Conservation (phyloP, 1,140 invertebrate genomes). For the Streblospio benedicti region DNA sequence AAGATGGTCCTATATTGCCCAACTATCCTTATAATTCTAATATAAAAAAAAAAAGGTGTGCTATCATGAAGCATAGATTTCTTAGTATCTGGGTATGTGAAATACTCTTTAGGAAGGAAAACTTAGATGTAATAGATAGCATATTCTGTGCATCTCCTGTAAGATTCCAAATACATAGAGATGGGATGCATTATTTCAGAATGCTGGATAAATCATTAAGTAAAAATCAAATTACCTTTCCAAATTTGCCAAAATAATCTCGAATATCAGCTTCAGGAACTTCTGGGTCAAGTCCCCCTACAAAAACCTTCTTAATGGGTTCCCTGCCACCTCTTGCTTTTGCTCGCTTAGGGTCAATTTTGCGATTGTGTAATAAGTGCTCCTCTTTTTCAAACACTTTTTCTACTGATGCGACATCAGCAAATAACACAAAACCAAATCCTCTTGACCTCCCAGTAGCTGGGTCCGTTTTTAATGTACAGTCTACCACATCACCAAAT, state of each 20-base stretch:
- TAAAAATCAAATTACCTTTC: conserved; percentile 48
- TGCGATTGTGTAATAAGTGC: conserved; percentile 85
- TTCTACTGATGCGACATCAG: conserved; percentile 59
- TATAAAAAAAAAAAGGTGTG: no score
- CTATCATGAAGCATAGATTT: no score
- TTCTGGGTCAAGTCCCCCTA: conserved; percentile 81
- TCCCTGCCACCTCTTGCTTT: conserved; percentile 58
- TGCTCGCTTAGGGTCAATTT: conserved; percentile 89
- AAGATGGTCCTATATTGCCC: no score
- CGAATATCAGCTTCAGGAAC: conserved; percentile 86
- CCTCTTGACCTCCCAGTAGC: conserved; percentile 84
- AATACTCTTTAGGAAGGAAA: no score
- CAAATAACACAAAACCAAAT: conserved; percentile 93
- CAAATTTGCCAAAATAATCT: conserved; percentile 79
- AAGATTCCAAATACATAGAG: no score
- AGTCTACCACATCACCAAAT: conserved; percentile 90
- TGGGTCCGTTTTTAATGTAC: conserved; percentile 93
- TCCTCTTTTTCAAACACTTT: conserved; percentile 51
- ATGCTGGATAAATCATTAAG: background rate
- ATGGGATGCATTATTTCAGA: no score
- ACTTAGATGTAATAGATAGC: no score
- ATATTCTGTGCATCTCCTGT: no score
- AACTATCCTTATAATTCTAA: no score
- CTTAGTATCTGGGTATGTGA: no score
- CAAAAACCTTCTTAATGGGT: conserved; percentile 58